Base-by-base conservation (phyloP, 2,113 vertebrate genomes). In the Mus pahari region DNA sequence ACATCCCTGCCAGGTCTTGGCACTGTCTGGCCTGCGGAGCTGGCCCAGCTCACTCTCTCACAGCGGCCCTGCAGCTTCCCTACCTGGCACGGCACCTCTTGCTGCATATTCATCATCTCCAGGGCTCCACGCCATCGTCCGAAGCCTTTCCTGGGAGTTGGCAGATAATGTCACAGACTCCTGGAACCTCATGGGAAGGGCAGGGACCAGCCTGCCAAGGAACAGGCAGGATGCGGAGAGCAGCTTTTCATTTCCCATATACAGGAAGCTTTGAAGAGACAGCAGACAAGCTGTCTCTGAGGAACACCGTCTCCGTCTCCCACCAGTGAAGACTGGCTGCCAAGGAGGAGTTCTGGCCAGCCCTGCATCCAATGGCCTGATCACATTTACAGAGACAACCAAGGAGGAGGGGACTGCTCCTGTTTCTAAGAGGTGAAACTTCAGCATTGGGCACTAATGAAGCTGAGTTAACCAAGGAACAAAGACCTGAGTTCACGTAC, bases 151-250 rank as follows among this genome's bases (percentile, higher is more conserved):
- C n/a, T 33, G n/a, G 20, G 91, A 94, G 45, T 75, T 10, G 91
- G 92, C 2, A 90, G 68, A 96, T 94, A 90, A 92, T 66, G 74
- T 86, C 94, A 77, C 60, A 64, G 91, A 17, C 70, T 79, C 88
- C 92, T 83, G 58, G 74, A 92, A 87, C 53, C 78, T 84, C 83
- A 28, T 24, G 31, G 66, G 62, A 81, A 91, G 86, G 74, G 26
- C 86, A 89, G 45, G 24, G 42, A 71, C 71, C 24, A 58, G 91
- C 55, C 45, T 92, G 81, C 48, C 66, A 36, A 81, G 78, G 24
- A 79, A 45, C 28, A 81, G 22, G 62, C 28, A 79, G 74, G 53
- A 7, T 64, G 36, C 36, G 7, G 82, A 60, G 24, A 33, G 82
- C 66, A 82, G 60, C 55, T 48, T 39, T 28, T 86, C 55, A 50